Conservation (phyloP, 37 sponge, comb jelly and placozoan genomes). For the Geodia barretti region DNA sequence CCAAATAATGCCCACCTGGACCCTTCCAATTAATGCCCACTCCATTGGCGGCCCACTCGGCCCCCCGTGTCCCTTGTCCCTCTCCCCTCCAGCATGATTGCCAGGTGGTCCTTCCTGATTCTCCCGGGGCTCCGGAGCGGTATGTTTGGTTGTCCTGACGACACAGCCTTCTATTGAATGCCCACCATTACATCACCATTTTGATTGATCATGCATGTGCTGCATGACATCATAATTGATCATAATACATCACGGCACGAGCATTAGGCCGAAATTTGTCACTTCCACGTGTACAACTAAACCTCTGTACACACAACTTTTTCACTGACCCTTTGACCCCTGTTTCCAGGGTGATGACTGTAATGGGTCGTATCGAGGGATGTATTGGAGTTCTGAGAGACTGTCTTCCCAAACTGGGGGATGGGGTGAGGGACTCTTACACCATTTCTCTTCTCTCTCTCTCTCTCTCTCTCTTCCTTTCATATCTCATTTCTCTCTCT, state of each 20-base stretch:
- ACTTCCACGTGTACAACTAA: background rate
- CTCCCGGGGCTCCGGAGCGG: constrained; percentile 88
- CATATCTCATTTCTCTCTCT: too few relatives aligned
- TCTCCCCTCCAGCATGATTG: constrained; percentile 78
- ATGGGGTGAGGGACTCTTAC: constrained; percentile 12
- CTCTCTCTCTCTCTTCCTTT: too few relatives aligned
- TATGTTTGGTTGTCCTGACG: constrained; percentile 38
- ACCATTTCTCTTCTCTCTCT: too few relatives aligned
- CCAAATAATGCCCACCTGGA: constrained; percentile 4
- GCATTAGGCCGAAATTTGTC: background rate
- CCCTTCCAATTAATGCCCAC: background rate
- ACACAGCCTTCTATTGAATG: background rate
- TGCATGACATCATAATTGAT: background rate
- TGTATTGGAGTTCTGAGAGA: constrained; percentile 55
- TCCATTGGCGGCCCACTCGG: constrained; percentile 5
- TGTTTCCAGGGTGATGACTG: constrained; percentile 49
- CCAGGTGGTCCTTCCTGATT: constrained; percentile 80
- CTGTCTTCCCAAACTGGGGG: constrained; percentile 16
- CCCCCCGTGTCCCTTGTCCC: constrained; percentile 19
- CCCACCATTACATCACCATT: background rate
- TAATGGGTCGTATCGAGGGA: constrained; percentile 27
- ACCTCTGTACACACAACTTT: too few relatives aligned
- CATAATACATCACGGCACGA: background rate
- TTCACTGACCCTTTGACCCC: too few relatives aligned
- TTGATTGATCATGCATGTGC: background rate